A percentile compares a stretch with the other conserved stretches of the same genome.
Conservation (phyloP, 2,888 invertebrate genomes). For the Melinaea menophilus region DNA sequence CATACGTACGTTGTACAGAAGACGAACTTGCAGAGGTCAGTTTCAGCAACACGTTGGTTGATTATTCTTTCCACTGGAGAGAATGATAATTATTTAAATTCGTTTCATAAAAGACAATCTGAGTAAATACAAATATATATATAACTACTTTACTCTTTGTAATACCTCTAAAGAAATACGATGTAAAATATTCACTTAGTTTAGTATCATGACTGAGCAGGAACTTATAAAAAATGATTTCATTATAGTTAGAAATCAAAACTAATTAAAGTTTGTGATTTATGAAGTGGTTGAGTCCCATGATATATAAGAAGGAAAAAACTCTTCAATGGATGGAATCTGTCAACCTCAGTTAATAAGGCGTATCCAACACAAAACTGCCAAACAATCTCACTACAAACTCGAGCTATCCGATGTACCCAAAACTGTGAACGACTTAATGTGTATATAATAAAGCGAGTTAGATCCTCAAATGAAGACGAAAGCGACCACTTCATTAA, state of each 20-base stretch:
- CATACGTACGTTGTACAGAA: constrained; percentile 65
- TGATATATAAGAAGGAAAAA: constrained; percentile 27
- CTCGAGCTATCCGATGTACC: constrained; percentile 36
- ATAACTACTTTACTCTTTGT: too few relatives aligned
- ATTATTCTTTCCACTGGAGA: constrained; percentile 49
- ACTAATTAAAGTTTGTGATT: constrained; percentile 20
- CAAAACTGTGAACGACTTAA: constrained; percentile 47
- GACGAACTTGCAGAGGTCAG: constrained; percentile 48
- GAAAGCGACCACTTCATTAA: constrained; percentile 70
- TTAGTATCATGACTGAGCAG: background rate
- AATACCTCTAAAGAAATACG: too few relatives aligned
- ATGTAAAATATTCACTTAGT: background rate
- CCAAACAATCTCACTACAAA: constrained; percentile 46
- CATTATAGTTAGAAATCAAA: background rate
- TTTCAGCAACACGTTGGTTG: constrained; percentile 61
- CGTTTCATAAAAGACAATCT: too few relatives aligned
- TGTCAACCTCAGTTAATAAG: constrained; percentile 31
- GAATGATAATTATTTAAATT: constrained; percentile 39
- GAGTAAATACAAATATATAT: too few relatives aligned
- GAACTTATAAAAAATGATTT: background rate
- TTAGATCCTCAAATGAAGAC: constrained; percentile 65
- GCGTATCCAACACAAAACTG: constrained; percentile 42
- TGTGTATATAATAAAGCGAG: constrained; percentile 57
- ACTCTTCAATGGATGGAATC: constrained; percentile 19
- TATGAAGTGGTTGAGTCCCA: constrained; percentile 7